Evolutionary conservation across 1,140 invertebrate species (phyloP).

Genomic region (Wasmannia auropunctata): DNA sequence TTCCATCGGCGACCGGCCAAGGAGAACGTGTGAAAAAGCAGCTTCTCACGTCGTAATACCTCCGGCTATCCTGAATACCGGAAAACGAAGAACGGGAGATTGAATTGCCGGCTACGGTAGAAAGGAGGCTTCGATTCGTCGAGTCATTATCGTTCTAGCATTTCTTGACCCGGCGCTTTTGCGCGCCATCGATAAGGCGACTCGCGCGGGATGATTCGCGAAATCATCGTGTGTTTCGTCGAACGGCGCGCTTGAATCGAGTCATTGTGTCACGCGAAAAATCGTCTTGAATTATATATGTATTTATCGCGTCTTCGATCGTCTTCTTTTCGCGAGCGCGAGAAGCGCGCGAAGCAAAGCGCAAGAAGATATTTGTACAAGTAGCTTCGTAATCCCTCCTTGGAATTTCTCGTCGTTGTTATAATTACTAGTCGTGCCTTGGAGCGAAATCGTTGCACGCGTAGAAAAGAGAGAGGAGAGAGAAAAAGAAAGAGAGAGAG

Average conservation of each 20-base stretch:
- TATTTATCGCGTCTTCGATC: neutral
- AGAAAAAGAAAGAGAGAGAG: too few relatives aligned
- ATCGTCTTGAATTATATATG: neutral
- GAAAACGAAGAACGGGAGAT: slow-evolving; percentile 53
- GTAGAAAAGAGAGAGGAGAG: neutral
- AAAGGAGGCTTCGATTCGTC: slow-evolving; percentile 55
- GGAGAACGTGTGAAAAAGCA: slow-evolving; percentile 68
- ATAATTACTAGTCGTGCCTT: neutral
- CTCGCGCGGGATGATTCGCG: slow-evolving; percentile 23
- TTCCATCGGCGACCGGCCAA: slow-evolving; percentile 61
- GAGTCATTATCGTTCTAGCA: slow-evolving; percentile 56
- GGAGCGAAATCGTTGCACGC: neutral
- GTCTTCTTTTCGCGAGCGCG: neutral
- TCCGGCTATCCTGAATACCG: slow-evolving; percentile 53
- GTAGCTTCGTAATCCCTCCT: neutral
- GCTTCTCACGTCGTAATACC: slow-evolving; percentile 56
- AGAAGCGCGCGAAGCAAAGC: too few relatives aligned
- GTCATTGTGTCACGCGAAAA: neutral
- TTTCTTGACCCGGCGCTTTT: slow-evolving; percentile 33
- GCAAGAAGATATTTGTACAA: neutral
- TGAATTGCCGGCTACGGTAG: slow-evolving; percentile 48
- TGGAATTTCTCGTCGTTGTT: neutral
- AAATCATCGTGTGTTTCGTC: slow-evolving; percentile 27
- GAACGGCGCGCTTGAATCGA: neutral
- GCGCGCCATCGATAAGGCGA: slow-evolving; percentile 27